phyloP scores from a whole-genome alignment of 2,113 vertebrate species.

The Pipa parva region DNA sequence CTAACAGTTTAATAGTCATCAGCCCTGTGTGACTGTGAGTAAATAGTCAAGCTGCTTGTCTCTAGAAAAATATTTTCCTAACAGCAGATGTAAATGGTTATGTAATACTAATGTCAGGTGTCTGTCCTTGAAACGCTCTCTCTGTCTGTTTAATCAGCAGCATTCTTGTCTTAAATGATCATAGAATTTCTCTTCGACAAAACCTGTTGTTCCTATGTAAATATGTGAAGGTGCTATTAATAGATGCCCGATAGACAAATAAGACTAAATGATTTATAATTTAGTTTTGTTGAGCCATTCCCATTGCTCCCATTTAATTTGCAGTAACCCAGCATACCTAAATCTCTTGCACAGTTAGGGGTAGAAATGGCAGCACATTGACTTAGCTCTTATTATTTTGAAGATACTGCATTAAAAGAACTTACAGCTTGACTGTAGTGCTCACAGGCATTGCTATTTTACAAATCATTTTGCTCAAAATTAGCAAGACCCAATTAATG shows the following conservation, averaged over 20 bases:
- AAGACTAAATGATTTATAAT: too few relatives aligned
- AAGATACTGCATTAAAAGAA: conserved; percentile 28
- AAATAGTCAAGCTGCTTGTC: not conserved
- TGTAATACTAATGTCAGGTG: conserved; percentile 11
- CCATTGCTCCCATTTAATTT: not conserved
- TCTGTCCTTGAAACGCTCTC: conserved; percentile 33
- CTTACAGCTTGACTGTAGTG: conserved; percentile 20
- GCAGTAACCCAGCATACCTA: not conserved
- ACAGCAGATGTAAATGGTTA: conserved; percentile 27
- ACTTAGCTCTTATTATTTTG: conserved; percentile 23
- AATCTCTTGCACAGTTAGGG: conserved; percentile 7
- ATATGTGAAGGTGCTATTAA: too few relatives aligned
- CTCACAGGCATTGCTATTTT: conserved; percentile 25
- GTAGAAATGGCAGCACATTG: not conserved
- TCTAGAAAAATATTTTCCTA: conserved; percentile 24
- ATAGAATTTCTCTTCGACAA: too few relatives aligned
- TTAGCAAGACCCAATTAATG: conserved; percentile 28
- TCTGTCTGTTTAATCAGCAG: too few relatives aligned
- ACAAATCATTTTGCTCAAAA: conserved; percentile 22
- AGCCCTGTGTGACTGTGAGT: conserved; percentile 14
- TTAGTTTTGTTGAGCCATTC: not conserved
- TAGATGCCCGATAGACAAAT: too few relatives aligned
- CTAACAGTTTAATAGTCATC: conserved; percentile 38
- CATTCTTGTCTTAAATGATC: too few relatives aligned
- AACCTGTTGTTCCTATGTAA: too few relatives aligned